A percentile compares a stretch with the other conserved stretches of the same genome.
phyloP scores from a whole-genome alignment of 2,888 invertebrate genomes.

The Mythimna vitellina region DNA sequence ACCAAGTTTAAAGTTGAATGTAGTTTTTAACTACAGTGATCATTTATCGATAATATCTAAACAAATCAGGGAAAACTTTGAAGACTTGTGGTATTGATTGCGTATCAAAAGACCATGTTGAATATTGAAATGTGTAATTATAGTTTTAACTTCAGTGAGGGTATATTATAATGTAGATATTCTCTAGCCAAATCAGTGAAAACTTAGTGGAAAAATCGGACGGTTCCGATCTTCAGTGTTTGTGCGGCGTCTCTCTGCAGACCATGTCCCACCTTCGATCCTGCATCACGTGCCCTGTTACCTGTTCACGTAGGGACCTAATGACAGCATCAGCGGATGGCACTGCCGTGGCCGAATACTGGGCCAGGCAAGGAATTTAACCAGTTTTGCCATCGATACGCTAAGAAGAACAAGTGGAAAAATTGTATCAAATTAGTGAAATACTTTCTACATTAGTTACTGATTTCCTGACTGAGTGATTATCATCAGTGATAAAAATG shows the following conservation, averaged over 20 bases:
- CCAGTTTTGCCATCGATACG: no score
- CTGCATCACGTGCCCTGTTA: no score
- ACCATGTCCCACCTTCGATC: no score
- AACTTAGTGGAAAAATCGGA: not conserved
- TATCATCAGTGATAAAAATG: slow-evolving; percentile 34
- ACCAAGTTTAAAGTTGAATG: not conserved
- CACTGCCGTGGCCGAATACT: no score
- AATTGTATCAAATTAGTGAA: not conserved
- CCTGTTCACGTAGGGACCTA: no score
- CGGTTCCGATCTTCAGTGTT: no score
- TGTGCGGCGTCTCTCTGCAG: no score
- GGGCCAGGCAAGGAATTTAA: no score
- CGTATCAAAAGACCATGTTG: not conserved
- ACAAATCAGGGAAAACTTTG: not conserved
- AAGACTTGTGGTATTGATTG: not conserved
- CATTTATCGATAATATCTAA: not conserved
- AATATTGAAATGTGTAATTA: not conserved
- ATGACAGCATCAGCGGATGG: no score
- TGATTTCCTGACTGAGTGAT: not conserved
- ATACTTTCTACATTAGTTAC: not conserved
- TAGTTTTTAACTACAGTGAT: slow-evolving; percentile 5
- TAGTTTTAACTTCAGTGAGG: slow-evolving; percentile 4
- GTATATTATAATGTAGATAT: not conserved
- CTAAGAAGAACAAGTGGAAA: no score
- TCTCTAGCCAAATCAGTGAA: not conserved